Evolutionary conservation across 1,140 invertebrate species (phyloP), one percentile per base, ranked within the genome.

Genomic region (Schlechtendalia chinensis): DNA sequence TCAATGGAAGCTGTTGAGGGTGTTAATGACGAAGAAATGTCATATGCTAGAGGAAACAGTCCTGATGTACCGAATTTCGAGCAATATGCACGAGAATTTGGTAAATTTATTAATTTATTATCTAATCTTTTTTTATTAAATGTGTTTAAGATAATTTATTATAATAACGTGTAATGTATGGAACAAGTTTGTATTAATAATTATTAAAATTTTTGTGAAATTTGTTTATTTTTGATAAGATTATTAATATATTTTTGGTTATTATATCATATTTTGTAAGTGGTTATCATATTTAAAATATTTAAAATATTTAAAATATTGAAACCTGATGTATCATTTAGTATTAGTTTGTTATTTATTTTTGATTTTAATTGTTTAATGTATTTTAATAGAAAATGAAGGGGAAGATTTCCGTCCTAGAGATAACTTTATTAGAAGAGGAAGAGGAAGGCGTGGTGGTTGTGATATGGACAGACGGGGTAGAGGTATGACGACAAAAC

Each of bases 21-120:
- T 47, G 75, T 16, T 47, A 79, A 63, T 79, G 75, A 79, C 45
- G 75, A 79, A 59, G 75, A 79, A 19, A 50, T 79, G n/a, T 2
- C 32, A 24, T 77, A 61, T 59, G 74, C 8, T 39, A 77, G 72
- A 47, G 56, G 74, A 45, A 11, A 6, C 11, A 79, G 22, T 50
- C 75, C 75, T 50, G 75, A 79, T 45, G 1, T 61, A 63, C 45
- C 54, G n/a, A 79, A 63, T 47, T 79, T 79, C 61, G 75, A 79
- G 2, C 39, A 54, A 59, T 79, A 63, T 79, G 16, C 75, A 19
- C 29, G 59, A 47, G 75, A 79, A 22, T 79, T 79, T 79, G 75
- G 75, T 79, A 79, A 61, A 61, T 39, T 39, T 10, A 39, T 2
- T n/a, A n/a, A 22, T 17, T 45, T 22, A 1, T 67, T 67, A n/a